phyloP scores from a whole-genome alignment of 2,113 vertebrate genomes.

The Brachirus orientalis region DNA sequence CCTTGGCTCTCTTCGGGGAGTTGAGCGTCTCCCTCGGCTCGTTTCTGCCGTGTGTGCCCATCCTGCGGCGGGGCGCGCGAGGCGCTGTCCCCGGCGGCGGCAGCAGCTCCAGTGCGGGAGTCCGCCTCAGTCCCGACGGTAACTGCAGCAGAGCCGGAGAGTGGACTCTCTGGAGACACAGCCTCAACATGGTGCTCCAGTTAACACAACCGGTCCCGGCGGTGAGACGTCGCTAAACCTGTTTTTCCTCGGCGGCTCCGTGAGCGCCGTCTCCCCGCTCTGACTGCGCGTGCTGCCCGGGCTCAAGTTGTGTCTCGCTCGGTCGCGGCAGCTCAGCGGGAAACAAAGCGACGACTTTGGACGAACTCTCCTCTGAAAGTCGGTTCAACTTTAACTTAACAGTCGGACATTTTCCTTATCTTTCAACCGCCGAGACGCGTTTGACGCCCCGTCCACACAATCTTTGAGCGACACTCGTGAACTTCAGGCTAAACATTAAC shows the following conservation, averaged over 20 bases:
- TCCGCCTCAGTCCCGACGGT: not conserved
- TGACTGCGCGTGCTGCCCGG: too few species aligned
- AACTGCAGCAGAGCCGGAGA: constrained; percentile 38
- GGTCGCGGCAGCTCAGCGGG: too few species aligned
- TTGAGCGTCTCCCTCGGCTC: constrained; percentile 91
- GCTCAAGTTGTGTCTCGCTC: too few species aligned
- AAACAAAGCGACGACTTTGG: too few species aligned
- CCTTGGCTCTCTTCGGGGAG: constrained; percentile 87
- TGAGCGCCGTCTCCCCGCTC: not conserved
- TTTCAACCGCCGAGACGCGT: too few species aligned
- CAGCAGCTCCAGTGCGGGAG: fast-evolving
- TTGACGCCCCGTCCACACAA: too few species aligned
- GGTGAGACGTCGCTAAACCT: not conserved
- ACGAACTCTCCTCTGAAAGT: not conserved
- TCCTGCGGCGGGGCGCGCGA: constrained; percentile 53
- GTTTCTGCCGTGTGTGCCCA: constrained; percentile 89
- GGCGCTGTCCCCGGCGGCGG: constrained; percentile 4
- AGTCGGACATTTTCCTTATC: too few species aligned
- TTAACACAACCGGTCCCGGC: not conserved
- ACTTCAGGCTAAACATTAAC: constrained; percentile 20
- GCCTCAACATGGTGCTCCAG: constrained; percentile 45
- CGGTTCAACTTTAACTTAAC: too few species aligned
- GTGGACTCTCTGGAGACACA: constrained; percentile 56
- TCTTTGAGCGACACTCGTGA: not conserved
- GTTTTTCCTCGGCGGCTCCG: not conserved